Conservation (phyloP, 2,888 invertebrate genomes). For the Macrosiphum euphorbiae region DNA sequence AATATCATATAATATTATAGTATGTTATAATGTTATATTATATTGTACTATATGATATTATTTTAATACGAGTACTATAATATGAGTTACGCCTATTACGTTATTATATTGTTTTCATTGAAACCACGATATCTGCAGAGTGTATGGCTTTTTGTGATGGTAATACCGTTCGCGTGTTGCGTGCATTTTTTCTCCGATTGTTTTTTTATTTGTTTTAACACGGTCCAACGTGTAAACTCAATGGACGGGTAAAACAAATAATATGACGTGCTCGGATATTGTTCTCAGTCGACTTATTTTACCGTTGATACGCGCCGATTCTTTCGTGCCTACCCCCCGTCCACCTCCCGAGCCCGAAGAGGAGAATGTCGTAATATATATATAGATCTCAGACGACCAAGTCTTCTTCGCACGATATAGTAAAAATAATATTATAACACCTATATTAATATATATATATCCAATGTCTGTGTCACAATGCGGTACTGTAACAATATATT, state of each 20-base stretch:
- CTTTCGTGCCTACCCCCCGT: neutral
- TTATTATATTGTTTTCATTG: conserved; percentile 7
- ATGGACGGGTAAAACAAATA: conserved; percentile 53
- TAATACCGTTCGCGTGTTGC: conserved; percentile 43
- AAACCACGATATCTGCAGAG: too few species aligned
- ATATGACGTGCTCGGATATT: neutral
- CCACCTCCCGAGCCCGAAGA: neutral
- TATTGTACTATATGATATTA: neutral
- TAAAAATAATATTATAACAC: neutral
- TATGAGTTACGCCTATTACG: neutral
- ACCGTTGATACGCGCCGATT: conserved; percentile 63
- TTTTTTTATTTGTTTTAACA: conserved; percentile 34
- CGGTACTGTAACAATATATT: neutral
- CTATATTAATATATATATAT: neutral
- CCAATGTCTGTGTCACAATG: conserved; percentile 51
- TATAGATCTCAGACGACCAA: neutral
- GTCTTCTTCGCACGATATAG: neutral
- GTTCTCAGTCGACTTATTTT: conserved; percentile 63
- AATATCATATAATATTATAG: neutral
- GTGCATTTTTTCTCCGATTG: neutral
- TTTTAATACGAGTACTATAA: neutral
- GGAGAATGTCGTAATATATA: neutral
- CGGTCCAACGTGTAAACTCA: conserved; percentile 61
- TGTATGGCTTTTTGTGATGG: conserved; percentile 11
- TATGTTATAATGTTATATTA: neutral